Evolutionary conservation across 1,140 invertebrate genomes (phyloP), one percentile per base, ranked within the genome.

Genomic region (Pectinophora gossypiella): DNA sequence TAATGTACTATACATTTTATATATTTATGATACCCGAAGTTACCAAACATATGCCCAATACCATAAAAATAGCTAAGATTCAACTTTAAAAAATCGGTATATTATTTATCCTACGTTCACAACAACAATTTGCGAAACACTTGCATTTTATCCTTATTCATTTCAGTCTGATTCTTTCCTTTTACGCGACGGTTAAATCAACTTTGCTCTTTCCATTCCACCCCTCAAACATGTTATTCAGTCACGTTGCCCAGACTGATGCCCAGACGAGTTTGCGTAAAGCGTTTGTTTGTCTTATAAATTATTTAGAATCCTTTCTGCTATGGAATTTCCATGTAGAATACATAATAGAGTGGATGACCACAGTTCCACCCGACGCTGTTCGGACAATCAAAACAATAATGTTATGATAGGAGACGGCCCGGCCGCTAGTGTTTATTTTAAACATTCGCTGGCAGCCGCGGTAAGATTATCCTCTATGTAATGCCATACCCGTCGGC

Each of bases 341-440:
- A 15, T 40, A 40, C 16, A 16, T 40, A 40, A 16, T 40, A 15
- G 36, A 16, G 36, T 7, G 36, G 36, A 15, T 40, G 36, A 7
- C 16, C 7, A 15, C 13, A 20, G 7, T 51, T 22, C 38, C 59
- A 66, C 57, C 64, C 61, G 68, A 53, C 59, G 58, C 48, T 61
- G 63, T 65, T 52, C 60, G 61, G 55, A 63, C 69, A 74, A 76
- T 77, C 64, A 82, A 75, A 84, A 85, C 77, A 84, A 77, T 70
- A 62, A 68, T 84, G 77, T 86, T 86, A 71, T 86, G 77, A 83
- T 86, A 86, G 80, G 73, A 68, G 52, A 56, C 65, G 54, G 64
- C 56, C 61, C 56, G 52, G 48, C 43, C 56, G 51, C 50, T 40
- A 19, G 27, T 77, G 76, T 80, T 80, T 77, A 74, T 72, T 77